Base-by-base conservation (phyloP, 2,888 invertebrate genomes). In the Aethes cnicana region DNA sequence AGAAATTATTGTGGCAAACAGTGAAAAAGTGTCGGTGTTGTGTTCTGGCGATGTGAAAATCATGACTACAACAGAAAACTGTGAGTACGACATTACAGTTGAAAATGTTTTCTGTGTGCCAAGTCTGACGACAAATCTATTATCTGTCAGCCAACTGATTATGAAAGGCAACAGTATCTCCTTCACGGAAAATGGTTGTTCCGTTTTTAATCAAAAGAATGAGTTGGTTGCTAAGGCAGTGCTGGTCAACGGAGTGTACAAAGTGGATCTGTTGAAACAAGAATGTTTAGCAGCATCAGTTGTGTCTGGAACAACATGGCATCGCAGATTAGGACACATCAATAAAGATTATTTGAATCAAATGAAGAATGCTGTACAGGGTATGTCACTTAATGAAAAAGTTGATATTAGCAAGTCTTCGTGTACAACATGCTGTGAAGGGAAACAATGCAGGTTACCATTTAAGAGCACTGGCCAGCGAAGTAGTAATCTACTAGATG, bases 341-440 rank as follows among this genome's bases (percentile, higher is more conserved):
- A 57, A 61, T 23, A 55, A 53, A 36, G 20, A 35, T 11, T 54
- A 56, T 28, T 33, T 60, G 56, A 44, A 60, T 18, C 56, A 56
- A 48, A 58, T 60, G 56, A 55, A 42, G 33, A 50, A 48, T 53
- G 47, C 46, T 16, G 56, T 54, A 16, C 20, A 57, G 6, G 58
- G 56, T 8, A 20, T 59, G 33, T 9, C 17, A 17, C 26, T 26
- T 14, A 32, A 16, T 26, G 30, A 11, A 7, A 14, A 2, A 4
- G 28, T 16, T 25, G 37, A 39, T 17, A 47, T 47, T 8, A 48
- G 11, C 0, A 58, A 53, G 12, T 12, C 14, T 8, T 7, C 47
- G 9, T 58, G 58, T 41, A 20, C 16, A 16, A 49, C 44, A 11
- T 56, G 54, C 44, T 58, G 56, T 30, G 56, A 58, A 11, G 56